These are phyloP conservation scores for Numenius arquata DNA, from an alignment of 2,113 vertebrate genomes.

Conservation along the genomic window DNA sequence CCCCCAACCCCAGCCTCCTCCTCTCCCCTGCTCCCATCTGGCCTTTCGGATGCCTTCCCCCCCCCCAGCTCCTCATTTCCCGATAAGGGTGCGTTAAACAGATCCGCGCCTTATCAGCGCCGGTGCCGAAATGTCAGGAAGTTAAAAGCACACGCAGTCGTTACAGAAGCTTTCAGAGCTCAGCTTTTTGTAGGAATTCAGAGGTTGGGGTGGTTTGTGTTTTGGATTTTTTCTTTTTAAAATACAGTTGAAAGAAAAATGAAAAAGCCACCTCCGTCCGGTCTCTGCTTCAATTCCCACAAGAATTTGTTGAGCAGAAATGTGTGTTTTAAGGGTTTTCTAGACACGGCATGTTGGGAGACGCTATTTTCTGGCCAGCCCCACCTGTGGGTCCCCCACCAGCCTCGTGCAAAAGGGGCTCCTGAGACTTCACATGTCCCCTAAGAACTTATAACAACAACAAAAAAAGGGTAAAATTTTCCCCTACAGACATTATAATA, in stretches of 20 bases:
- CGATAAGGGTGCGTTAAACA: not conserved
- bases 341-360: fast-evolving
- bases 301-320: not conserved
- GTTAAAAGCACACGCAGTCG: not conserved
- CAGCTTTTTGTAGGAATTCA: not conserved
- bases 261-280: not conserved
- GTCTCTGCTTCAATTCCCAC: not conserved
- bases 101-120: not conserved
- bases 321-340: fast-evolving
- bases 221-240: not conserved
- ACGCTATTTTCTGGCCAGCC: not conserved
- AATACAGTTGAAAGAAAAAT: not conserved
- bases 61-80: not conserved
- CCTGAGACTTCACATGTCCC: not conserved
- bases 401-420: not conserved
- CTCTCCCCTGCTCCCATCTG: not conserved
- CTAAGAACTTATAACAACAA: too few species aligned
- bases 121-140: not conserved
- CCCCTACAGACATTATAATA: fast-evolving
- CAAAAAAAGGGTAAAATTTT: fast-evolving
- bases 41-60: not conserved
- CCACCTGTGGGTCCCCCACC: fast-evolving
- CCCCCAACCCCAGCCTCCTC: fast-evolving
- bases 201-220: not conserved
- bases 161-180: not conserved